Evolutionary conservation across 2,888 invertebrate genomes (phyloP), one percentile per base, ranked within the genome.

Genomic region (Pinctada fucata): DNA sequence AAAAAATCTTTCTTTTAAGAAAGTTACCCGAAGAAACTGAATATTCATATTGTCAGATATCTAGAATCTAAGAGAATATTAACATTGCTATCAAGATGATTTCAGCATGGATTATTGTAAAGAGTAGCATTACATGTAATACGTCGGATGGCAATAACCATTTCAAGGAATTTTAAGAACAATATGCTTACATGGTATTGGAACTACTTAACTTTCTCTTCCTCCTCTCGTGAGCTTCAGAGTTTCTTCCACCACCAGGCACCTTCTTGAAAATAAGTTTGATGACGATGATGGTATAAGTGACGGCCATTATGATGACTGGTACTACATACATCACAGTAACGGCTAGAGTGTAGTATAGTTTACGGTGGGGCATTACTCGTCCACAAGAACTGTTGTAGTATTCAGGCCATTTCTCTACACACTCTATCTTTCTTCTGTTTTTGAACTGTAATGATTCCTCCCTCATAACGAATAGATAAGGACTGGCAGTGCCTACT

Each of bases 241-340:
- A 72, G 1, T 83, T 79, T 2, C 80, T 76, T 66, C 70, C 79
- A 6, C 84, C 74, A 0, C 90, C 89, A 0, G 88, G 88, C 2
- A 80, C 79, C 72, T 85, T 86, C 13, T 87, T 82, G 5, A 76
- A 75, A n/a, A 88, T 6, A 65, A 90, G 79, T 68, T 85, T 88
- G 51, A 85, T 64, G 8, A 83, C 75, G 70, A 90, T 89, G 68
- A 90, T 64, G 50, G 82, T 76, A 80, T 91, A 91, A 0, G 89
- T 85, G 3, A 78, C 79, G 2, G 87, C 75, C 89, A 90, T 90
- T n/a, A 90, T 78, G 10, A 85, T 45, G 16, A 91, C 83, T 0
- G 91, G 90, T n/a, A 89, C 78, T 68, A 90, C 84, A 81, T 88
- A 91, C 86, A 90, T 86, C 31, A 90, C 84, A 3, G 87, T 78